Conservation (phyloP, 2,888 invertebrate species). For the Cyclophora punctaria region DNA sequence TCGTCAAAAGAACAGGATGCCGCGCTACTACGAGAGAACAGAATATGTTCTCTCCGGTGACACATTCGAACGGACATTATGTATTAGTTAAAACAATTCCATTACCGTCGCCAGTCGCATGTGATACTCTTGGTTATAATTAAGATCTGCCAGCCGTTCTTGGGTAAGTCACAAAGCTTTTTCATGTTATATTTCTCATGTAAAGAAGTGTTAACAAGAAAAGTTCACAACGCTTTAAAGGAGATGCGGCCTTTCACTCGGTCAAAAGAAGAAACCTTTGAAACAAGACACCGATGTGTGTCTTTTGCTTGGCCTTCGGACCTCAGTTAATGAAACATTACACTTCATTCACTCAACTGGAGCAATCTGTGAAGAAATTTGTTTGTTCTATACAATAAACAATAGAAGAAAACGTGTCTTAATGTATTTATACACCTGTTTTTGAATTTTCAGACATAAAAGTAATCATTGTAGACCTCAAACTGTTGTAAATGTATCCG, state of each 20-base stretch:
- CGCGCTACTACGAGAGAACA: constrained; percentile 16
- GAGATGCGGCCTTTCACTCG: constrained; percentile 65
- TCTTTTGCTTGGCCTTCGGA: constrained; percentile 50
- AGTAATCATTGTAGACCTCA: constrained; percentile 8
- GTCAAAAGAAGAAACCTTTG: constrained; percentile 49
- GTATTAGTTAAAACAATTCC: neutral
- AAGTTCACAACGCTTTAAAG: constrained; percentile 64
- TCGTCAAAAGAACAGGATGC: constrained; percentile 32
- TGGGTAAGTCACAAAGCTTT: constrained; percentile 20
- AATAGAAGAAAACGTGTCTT: no score
- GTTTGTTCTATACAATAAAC: neutral
- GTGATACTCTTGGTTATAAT: no score
- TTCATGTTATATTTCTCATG: constrained; percentile 40
- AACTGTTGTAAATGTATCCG: constrained; percentile 21
- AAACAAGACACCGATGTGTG: constrained; percentile 62
- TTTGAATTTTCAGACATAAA: constrained; percentile 9
- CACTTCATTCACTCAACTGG: constrained; percentile 58
- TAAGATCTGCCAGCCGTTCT: no score
- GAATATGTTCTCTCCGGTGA: no score
- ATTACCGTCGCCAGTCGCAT: no score
- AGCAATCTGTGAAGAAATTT: constrained; percentile 35
- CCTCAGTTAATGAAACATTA: constrained; percentile 60
- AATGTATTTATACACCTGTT: no score
- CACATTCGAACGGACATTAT: neutral
- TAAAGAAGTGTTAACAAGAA: constrained; percentile 55